Evolutionary conservation across 2,113 vertebrate genomes (phyloP).

Genomic region (Ginglymostoma cirratum): DNA sequence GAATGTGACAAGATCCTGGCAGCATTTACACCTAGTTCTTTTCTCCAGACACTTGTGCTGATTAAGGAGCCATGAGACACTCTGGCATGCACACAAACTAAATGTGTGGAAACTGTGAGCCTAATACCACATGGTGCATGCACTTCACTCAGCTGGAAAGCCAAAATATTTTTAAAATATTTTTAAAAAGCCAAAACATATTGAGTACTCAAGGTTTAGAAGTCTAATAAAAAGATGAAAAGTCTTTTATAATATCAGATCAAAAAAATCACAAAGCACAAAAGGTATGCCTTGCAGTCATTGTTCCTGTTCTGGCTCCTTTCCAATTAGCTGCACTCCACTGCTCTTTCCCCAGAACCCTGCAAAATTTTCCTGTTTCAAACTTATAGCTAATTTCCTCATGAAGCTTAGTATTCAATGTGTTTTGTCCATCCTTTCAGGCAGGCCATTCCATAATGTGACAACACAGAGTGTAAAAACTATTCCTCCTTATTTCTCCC

Average conservation of each 20-base stretch:
- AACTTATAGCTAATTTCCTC: not conserved
- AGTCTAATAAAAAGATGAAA: not conserved
- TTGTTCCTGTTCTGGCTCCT: not conserved
- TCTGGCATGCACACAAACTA: not conserved
- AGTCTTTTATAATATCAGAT: too few relatives aligned
- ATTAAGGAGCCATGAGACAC: not conserved
- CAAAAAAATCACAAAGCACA: too few relatives aligned
- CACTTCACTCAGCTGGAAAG: not conserved
- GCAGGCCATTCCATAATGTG: not conserved
- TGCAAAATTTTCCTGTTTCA: not conserved
- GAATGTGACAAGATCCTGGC: not conserved
- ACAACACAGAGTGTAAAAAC: not conserved
- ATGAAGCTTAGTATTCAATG: not conserved
- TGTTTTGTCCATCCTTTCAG: not conserved
- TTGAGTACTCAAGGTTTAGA: not conserved
- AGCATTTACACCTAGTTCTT: not conserved
- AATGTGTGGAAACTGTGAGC: not conserved
- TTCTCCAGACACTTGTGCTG: not conserved
- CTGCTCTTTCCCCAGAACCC: not conserved
- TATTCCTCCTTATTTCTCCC: not conserved
- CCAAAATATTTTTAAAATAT: too few relatives aligned
- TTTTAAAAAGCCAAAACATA: not conserved
- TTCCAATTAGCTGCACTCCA: not conserved
- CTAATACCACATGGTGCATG: not conserved
- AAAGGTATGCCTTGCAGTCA: not conserved